Conservation (phyloP, 2,888 invertebrate species). For the Colletes collaris region DNA sequence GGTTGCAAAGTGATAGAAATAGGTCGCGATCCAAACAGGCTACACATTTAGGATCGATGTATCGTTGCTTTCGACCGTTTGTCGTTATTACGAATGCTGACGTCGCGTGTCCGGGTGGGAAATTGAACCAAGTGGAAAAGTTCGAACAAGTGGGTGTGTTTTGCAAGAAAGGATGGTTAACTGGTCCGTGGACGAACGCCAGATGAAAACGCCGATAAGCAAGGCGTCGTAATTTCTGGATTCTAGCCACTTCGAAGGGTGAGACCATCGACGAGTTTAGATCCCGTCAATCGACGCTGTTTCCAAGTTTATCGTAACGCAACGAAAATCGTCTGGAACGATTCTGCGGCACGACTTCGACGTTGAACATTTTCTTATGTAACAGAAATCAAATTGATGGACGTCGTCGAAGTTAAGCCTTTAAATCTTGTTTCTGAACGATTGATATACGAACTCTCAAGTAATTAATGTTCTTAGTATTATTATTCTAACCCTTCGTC, state of each 20-base stretch:
- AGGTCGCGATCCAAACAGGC: background rate
- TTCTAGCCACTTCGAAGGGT: conserved; percentile 76
- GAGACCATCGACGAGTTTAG: conserved; percentile 79
- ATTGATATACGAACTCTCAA: background rate
- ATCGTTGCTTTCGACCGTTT: conserved; percentile 9
- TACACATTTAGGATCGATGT: conserved; percentile 18
- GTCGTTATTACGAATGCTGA: conserved; percentile 32
- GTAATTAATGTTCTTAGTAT: background rate
- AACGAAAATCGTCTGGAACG: conserved; percentile 52
- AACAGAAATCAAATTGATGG: conserved; percentile 22
- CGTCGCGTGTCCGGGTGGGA: conserved; percentile 4
- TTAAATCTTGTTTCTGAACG: background rate
- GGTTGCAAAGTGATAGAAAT: background rate
- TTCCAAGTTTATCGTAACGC: conserved; percentile 69
- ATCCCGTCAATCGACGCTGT: conserved; percentile 77
- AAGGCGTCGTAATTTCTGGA: conserved; percentile 77
- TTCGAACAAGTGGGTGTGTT: conserved; percentile 73
- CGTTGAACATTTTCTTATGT: conserved; percentile 13
- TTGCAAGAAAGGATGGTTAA: conserved; percentile 54
- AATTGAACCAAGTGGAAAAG: conserved; percentile 50
- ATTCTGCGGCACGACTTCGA: background rate
- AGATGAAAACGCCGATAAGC: conserved; percentile 76
- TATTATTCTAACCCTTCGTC: too few relatives aligned
- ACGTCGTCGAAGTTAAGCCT: background rate
- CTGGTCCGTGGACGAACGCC: conserved; percentile 67